These are phyloP conservation scores for Lycodopsis pacificus DNA, from an alignment of 2,797 vertebrate species.

Conservation along the genomic window DNA sequence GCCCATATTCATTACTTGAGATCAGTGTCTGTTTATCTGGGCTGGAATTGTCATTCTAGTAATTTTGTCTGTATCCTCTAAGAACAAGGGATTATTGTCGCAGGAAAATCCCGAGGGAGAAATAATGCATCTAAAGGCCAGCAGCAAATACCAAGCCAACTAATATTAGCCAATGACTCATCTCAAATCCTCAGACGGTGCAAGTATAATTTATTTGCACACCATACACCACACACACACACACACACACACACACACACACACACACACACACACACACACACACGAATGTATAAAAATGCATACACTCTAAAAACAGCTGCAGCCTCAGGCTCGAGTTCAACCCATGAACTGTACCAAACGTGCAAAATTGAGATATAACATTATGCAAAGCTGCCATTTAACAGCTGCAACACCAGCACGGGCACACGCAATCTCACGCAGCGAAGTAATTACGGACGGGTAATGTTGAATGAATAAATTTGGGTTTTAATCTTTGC, in stretches of 20 bases:
- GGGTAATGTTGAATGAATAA: background rate
- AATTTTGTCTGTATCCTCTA: slow-evolving; percentile 45
- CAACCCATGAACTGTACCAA: background rate
- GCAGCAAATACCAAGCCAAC: slow-evolving; percentile 49
- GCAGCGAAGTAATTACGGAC: background rate
- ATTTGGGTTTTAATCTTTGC: background rate
- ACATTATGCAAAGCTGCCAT: background rate
- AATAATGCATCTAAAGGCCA: slow-evolving; percentile 36
- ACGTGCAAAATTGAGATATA: slow-evolving; percentile 5
- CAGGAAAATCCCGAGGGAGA: slow-evolving; percentile 46
- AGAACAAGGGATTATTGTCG: slow-evolving; percentile 55
- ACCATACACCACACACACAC: background rate
- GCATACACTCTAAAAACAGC: background rate
- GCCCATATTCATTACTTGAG: slow-evolving; percentile 33
- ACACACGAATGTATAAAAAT: background rate
- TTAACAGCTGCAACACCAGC: slow-evolving; percentile 5
- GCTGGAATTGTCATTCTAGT: slow-evolving; percentile 33
- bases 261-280: background rate
- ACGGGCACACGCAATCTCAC: slow-evolving; percentile 1
- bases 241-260: background rate
- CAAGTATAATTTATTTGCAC: slow-evolving; percentile 10
- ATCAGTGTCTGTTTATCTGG: slow-evolving; percentile 31
- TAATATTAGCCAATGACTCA: slow-evolving; percentile 59
- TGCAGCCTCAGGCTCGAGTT: background rate
- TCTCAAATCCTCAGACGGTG: slow-evolving; percentile 47